Conservation (phyloP, 2,888 invertebrate species). For the Chelonus formosanus region DNA sequence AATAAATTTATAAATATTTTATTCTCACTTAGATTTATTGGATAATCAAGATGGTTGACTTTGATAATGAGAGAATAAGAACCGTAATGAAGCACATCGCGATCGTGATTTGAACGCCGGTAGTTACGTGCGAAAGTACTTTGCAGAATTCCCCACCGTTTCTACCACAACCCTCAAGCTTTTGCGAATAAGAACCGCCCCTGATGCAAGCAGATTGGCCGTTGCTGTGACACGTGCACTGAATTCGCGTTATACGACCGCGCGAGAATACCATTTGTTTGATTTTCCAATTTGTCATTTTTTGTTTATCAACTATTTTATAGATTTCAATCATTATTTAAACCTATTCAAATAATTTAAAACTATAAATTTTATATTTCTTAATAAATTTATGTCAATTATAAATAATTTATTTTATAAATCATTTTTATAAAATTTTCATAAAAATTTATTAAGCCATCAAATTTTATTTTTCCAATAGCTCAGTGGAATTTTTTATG, state of each 20-base stretch:
- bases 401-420: too few species aligned
- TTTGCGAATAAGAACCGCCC: conserved; percentile 57
- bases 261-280: conserved; percentile 16
- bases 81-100: conserved; percentile 39
- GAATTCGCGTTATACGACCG: conserved; percentile 26
- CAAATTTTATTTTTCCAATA: too few species aligned
- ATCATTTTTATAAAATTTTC: too few species aligned
- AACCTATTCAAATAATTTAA: not conserved
- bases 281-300: conserved; percentile 5
- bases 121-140: conserved; percentile 41
- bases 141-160: conserved; percentile 38
- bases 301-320: conserved; percentile 49
- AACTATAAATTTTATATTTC: too few species aligned
- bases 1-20: too few species aligned
- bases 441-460: too few species aligned
- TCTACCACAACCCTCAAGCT: conserved; percentile 37
- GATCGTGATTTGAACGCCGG: conserved; percentile 64
- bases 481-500: too few species aligned
- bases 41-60: too few species aligned
- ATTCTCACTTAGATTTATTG: too few species aligned
- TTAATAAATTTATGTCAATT: too few species aligned
- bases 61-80: conserved; percentile 2
- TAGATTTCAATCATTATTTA: conserved; percentile 33
- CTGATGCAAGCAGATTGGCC: conserved; percentile 52
- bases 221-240: conserved; percentile 46